A percentile compares a stretch with the other conserved stretches of the same genome.
These are phyloP conservation scores for Tribolium freemani DNA, from an alignment of 2,888 invertebrate genomes.

Conservation along the genomic window DNA sequence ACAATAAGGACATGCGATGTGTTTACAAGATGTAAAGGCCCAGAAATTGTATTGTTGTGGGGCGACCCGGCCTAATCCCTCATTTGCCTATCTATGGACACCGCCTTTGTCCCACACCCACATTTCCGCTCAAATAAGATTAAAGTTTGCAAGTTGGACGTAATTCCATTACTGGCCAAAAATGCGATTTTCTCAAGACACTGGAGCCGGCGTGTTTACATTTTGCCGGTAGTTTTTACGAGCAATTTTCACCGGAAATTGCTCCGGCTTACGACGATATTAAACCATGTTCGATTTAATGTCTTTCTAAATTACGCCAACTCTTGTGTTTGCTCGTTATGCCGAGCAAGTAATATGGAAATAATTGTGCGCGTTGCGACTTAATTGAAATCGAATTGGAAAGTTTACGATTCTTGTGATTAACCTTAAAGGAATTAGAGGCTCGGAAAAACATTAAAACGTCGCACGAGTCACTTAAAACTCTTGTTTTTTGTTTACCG, in stretches of 20 bases:
- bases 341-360: constrained; percentile 17
- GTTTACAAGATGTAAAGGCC: background rate
- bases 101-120: background rate
- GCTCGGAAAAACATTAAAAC: background rate
- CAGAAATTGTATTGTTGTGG: background rate
- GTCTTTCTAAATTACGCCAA: constrained; percentile 45
- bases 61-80: background rate
- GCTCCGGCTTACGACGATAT: constrained; percentile 46
- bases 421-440: no score
- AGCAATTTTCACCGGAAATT: constrained; percentile 47
- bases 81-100: background rate
- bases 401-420: background rate
- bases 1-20: background rate
- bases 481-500: background rate
- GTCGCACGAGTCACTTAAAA: background rate
- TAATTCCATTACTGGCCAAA: background rate
- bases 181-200: background rate
- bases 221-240: constrained; percentile 37
- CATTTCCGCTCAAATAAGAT: background rate
- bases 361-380: constrained; percentile 15
- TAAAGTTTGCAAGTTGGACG: background rate
- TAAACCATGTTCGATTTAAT: constrained; percentile 41
- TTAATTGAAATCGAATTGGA: constrained; percentile 14
- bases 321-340: constrained; percentile 33
- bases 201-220: constrained; percentile 16